Evolutionary conservation across 2,888 invertebrate genomes (phyloP).

Genomic region (Agonopterix arenella): DNA sequence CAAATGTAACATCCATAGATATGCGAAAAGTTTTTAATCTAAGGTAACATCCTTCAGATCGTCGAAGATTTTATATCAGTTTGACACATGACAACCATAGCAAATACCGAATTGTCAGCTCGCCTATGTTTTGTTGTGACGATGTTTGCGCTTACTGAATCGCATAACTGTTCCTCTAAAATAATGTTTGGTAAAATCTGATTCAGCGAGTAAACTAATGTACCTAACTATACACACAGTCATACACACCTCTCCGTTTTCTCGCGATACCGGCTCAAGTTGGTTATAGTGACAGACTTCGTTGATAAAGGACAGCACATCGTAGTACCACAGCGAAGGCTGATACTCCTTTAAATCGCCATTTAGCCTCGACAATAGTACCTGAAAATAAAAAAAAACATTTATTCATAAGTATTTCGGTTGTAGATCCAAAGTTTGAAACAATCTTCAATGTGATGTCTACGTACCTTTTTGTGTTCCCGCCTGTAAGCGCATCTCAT

Average conservation of each 20-base stretch:
- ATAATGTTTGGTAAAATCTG: too few relatives aligned
- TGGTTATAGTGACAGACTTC: slow-evolving; percentile 4
- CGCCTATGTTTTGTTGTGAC: too few relatives aligned
- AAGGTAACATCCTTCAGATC: too few relatives aligned
- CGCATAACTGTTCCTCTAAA: too few relatives aligned
- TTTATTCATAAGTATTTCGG: neutral
- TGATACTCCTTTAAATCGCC: slow-evolving; percentile 1
- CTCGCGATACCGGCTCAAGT: neutral
- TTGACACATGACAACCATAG: too few relatives aligned
- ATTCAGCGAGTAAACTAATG: neutral
- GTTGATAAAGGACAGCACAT: slow-evolving; percentile 13
- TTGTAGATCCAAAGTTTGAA: neutral
- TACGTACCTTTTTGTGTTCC: slow-evolving; percentile 18
- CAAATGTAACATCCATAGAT: too few relatives aligned
- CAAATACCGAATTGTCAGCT: too few relatives aligned
- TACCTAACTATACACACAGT: neutral
- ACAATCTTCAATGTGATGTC: neutral
- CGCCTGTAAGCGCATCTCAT: slow-evolving; percentile 19
- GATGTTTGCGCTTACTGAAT: too few relatives aligned
- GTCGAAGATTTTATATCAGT: too few relatives aligned
- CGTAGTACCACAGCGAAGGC: slow-evolving; percentile 16
- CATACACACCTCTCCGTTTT: neutral
- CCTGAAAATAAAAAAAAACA: slow-evolving; percentile 7
- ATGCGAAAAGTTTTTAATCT: too few relatives aligned
- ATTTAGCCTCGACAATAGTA: slow-evolving; percentile 1